Conservation (phyloP, 2,797 vertebrate species). For the Myiothlypis coronata region DNA sequence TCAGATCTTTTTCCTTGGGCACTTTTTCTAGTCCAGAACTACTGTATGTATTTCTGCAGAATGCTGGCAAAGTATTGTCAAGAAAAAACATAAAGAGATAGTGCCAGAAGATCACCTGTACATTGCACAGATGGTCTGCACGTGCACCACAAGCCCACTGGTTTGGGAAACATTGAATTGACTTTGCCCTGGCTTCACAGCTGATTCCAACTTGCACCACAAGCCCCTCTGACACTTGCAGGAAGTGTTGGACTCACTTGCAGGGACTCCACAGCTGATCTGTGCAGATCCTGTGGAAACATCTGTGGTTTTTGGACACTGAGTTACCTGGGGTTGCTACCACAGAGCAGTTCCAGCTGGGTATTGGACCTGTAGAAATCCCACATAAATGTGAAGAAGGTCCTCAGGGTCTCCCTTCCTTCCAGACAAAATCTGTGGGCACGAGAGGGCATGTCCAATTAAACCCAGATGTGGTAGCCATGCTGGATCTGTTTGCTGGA, state of each 20-base stretch:
- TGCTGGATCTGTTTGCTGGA: constrained; percentile 6
- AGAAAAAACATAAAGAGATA: background rate
- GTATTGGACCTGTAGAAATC: background rate
- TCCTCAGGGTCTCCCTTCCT: background rate
- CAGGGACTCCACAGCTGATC: background rate
- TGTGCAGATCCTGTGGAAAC: background rate
- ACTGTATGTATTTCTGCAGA: background rate
- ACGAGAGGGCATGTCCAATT: constrained; percentile 12
- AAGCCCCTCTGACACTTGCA: background rate
- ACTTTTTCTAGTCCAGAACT: background rate
- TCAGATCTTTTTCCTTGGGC: background rate
- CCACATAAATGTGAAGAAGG: background rate
- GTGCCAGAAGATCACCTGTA: background rate
- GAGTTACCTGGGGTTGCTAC: background rate
- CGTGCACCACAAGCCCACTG: background rate
- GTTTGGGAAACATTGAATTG: background rate
- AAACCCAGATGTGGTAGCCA: background rate
- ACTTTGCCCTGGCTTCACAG: background rate
- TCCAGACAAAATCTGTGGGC: constrained; percentile 25
- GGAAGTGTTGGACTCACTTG: background rate
- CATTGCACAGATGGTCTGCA: background rate
- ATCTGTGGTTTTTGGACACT: background rate
- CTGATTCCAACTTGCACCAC: constrained; percentile 13
- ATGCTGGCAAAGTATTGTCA: background rate
- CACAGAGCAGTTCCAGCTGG: background rate